Conservation (phyloP, 2,113 vertebrate genomes). For the Coryphaenoides rupestris region DNA sequence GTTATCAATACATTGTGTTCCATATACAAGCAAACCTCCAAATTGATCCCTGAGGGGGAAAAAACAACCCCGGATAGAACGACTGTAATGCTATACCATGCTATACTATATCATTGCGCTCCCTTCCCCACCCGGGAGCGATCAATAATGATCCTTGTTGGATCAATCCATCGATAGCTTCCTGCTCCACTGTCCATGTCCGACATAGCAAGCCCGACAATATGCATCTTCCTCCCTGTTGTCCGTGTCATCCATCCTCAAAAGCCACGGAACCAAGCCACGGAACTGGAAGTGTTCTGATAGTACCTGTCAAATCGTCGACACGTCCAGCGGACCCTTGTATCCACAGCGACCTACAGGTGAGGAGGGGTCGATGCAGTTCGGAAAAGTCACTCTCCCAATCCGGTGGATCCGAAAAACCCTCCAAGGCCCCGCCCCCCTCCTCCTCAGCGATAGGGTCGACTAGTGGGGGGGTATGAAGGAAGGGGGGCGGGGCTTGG, state of each 20-base stretch:
- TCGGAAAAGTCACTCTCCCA: no score
- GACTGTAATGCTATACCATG: background rate
- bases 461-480: no score
- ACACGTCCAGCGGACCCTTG: no score
- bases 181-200: conserved; percentile 32
- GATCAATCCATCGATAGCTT: conserved; percentile 41
- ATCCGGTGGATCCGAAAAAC: no score
- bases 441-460: no score
- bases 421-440: no score
- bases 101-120: conserved; percentile 1
- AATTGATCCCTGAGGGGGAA: conserved; percentile 13
- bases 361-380: no score
- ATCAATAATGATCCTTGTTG: conserved; percentile 22
- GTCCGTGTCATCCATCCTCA: conserved; percentile 2
- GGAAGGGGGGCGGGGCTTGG: no score
- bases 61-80: background rate
- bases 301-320: conserved; percentile 9
- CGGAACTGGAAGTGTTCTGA: background rate
- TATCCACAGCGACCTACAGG: no score
- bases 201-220: background rate
- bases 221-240: conserved; percentile 17
- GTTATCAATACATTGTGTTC: no score
- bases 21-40: background rate
- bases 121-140: background rate
- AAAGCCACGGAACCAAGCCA: background rate